A percentile compares a stretch with the other conserved stretches of the same genome.
These are phyloP conservation scores for Brachystomella parvula DNA, from an alignment of 1,140 invertebrate genomes.

Conservation along the genomic window DNA sequence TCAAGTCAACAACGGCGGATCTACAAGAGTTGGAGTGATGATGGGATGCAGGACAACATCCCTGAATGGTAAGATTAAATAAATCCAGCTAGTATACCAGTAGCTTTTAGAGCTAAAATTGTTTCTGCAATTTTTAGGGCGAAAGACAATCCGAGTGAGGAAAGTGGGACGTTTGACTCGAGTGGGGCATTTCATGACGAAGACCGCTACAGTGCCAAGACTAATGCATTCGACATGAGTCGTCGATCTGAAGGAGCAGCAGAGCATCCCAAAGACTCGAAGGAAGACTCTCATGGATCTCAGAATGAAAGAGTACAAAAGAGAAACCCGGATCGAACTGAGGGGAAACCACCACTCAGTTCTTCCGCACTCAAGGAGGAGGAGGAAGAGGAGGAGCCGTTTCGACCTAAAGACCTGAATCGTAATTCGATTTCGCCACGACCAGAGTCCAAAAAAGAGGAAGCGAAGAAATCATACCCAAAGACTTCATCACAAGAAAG, in stretches of 20 bases:
- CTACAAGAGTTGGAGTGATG: constrained; percentile 58
- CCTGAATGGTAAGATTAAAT: constrained; percentile 56
- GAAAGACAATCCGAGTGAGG: constrained; percentile 63
- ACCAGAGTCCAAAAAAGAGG: constrained; percentile 29
- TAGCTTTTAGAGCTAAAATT: not conserved
- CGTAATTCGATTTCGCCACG: too few species aligned
- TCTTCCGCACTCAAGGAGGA: constrained; percentile 25
- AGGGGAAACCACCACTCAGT: constrained; percentile 25
- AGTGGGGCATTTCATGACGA: constrained; percentile 70
- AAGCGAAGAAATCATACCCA: constrained; percentile 27
- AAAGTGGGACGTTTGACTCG: constrained; percentile 76
- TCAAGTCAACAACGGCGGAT: constrained; percentile 51
- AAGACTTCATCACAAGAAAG: constrained; percentile 7
- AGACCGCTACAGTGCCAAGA: constrained; percentile 51
- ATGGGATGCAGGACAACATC: constrained; percentile 54
- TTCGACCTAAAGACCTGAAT: not conserved
- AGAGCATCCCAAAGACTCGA: constrained; percentile 23
- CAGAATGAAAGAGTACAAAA: constrained; percentile 39
- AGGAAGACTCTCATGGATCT: constrained; percentile 36
- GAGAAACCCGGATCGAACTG: constrained; percentile 29
- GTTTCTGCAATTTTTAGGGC: constrained; percentile 46
- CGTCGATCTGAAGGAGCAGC: constrained; percentile 7
- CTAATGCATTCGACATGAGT: constrained; percentile 40
- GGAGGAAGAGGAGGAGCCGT: constrained; percentile 26
- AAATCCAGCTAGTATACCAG: not conserved